Percentiles rank a stretch among this genome's conserved stretches.
Evolutionary conservation across 23 tunicate genomes (phyloP).

Genomic region (Ascidia mentula): DNA sequence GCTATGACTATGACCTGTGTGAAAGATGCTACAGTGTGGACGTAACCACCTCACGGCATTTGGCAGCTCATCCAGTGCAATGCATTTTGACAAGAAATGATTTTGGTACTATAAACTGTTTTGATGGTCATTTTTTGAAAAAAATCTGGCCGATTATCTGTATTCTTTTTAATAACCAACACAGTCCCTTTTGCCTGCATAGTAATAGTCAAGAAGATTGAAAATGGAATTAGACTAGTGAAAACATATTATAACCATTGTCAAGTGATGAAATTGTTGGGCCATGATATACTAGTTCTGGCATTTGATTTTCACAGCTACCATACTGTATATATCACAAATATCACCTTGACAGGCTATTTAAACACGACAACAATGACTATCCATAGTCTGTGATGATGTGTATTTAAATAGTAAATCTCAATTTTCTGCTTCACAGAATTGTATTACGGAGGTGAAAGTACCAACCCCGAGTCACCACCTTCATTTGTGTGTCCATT

Average conservation of each 20-base stretch:
- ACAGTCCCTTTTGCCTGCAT: no score
- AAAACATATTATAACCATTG: no score
- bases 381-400: no score
- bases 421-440: constrained; percentile 7
- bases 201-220: no score
- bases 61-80: constrained; percentile 80
- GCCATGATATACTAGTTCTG: background rate
- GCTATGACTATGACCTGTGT: constrained; percentile 90
- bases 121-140: no score
- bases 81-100: constrained; percentile 75
- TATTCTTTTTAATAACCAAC: no score
- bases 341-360: no score
- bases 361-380: no score
- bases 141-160: no score
- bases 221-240: no score
- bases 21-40: constrained; percentile 43
- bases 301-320: background rate
- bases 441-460: constrained; percentile 78
- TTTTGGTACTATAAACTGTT: constrained; percentile 40
- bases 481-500: constrained; percentile 76
- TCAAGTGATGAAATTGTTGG: background rate
- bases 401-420: background rate
- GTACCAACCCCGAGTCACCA: constrained; percentile 55
- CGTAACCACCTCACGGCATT: constrained; percentile 61
- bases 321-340: background rate